Percentiles rank a stretch among this genome's conserved stretches.
Evolutionary conservation across 2,113 vertebrate genomes (phyloP).

Genomic region (Girardinichthys multiradiatus): DNA sequence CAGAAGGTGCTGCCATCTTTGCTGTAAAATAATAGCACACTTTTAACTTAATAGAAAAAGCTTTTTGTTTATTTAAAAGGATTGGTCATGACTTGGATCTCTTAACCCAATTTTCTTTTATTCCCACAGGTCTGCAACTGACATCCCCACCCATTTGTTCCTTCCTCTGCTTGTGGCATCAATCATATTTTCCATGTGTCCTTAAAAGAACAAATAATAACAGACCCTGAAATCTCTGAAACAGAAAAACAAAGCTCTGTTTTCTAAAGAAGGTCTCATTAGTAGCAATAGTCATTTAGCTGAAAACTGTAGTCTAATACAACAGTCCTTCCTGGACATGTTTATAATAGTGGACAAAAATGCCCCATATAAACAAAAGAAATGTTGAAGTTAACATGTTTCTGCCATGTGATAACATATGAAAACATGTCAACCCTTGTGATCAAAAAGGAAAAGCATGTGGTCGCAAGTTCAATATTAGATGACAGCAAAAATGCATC

Average conservation of each 20-base stretch:
- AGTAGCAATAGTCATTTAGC: not conserved
- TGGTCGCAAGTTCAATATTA: not conserved
- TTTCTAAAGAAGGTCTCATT: not conserved
- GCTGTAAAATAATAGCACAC: not conserved
- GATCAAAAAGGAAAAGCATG: not conserved
- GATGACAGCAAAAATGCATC: not conserved
- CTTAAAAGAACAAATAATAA: conserved; percentile 2
- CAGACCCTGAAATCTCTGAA: not conserved
- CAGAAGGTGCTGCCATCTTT: not conserved
- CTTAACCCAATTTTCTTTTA: conserved; percentile 3
- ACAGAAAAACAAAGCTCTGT: not conserved
- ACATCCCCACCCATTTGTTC: conserved; percentile 28
- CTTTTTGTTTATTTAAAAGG: not conserved
- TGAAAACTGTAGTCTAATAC: not conserved
- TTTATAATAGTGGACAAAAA: not conserved
- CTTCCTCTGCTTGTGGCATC: conserved; percentile 20
- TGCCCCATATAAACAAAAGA: not conserved
- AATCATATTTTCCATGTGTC: not conserved
- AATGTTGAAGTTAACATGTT: not conserved
- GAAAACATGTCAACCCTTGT: not conserved
- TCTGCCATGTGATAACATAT: not conserved
- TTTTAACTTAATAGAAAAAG: not conserved
- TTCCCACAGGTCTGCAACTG: conserved; percentile 37
- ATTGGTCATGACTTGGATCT: not conserved
- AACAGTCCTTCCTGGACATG: not conserved